A percentile compares a stretch with the other conserved stretches of the same genome.
These are phyloP conservation scores for Papilio polytes DNA, from an alignment of 1,140 invertebrate genomes.

Conservation along the genomic window DNA sequence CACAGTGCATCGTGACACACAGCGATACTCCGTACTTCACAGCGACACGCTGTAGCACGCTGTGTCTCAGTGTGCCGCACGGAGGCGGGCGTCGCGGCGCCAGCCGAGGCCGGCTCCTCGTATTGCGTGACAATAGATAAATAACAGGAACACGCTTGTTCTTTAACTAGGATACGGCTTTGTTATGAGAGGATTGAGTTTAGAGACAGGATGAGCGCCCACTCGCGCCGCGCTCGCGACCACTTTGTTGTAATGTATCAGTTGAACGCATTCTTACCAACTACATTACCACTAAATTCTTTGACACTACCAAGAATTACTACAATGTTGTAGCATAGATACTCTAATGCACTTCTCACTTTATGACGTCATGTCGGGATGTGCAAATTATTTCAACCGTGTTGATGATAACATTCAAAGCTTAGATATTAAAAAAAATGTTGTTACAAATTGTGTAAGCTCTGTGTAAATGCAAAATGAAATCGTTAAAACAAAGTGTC, in stretches of 20 bases:
- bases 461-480: background rate
- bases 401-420: background rate
- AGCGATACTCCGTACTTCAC: background rate
- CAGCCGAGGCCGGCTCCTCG: slow-evolving; percentile 31
- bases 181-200: slow-evolving; percentile 30
- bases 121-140: slow-evolving; percentile 40
- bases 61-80: background rate
- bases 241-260: background rate
- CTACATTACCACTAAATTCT: background rate
- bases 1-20: background rate
- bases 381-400: background rate
- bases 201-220: slow-evolving; percentile 15
- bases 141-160: slow-evolving; percentile 38
- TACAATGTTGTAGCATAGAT: background rate
- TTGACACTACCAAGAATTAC: background rate
- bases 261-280: slow-evolving; percentile 14
- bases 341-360: background rate
- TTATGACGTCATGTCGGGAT: background rate
- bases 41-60: background rate
- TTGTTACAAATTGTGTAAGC: too few species aligned
- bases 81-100: slow-evolving; percentile 18
- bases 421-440: background rate
- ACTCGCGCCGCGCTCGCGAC: background rate
- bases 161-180: slow-evolving; percentile 38
- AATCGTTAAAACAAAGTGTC: background rate